Conservation (phyloP, 2,888 invertebrate genomes). For the Spilosoma lubricipeda region DNA sequence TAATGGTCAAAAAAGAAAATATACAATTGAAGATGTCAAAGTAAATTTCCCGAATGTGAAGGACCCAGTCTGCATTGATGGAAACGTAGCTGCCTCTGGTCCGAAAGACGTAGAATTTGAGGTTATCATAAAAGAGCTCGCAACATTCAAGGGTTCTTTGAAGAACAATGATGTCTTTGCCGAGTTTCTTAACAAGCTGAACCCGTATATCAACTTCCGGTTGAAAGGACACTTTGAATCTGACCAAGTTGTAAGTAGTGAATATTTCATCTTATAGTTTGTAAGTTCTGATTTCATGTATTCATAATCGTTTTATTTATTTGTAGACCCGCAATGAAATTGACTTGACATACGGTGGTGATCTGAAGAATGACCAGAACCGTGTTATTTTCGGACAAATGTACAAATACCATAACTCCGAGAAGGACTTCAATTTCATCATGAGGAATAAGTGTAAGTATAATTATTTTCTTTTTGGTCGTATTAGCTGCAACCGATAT, state of each 20-base stretch:
- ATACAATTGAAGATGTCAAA: slow-evolving; percentile 87
- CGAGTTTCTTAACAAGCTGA: slow-evolving; percentile 86
- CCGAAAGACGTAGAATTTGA: slow-evolving; percentile 77
- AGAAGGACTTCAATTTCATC: slow-evolving; percentile 78
- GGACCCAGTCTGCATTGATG: slow-evolving; percentile 81
- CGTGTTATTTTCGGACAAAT: slow-evolving; percentile 83
- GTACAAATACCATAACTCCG: slow-evolving; percentile 69
- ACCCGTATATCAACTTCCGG: slow-evolving; percentile 87
- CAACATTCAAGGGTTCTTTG: slow-evolving; percentile 80
- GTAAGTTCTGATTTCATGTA: background rate
- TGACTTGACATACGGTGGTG: slow-evolving; percentile 87
- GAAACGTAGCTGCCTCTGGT: slow-evolving; percentile 69
- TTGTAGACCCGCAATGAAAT: slow-evolving; percentile 79
- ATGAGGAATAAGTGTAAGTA: slow-evolving; percentile 83
- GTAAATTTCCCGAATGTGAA: slow-evolving; percentile 69
- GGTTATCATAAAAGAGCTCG: slow-evolving; percentile 79
- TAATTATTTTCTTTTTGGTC: background rate
- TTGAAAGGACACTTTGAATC: slow-evolving; percentile 85
- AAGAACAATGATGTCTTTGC: slow-evolving; percentile 77
- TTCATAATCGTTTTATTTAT: slow-evolving; percentile 3
- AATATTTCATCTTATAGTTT: background rate
- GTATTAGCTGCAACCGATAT: background rate
- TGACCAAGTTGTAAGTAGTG: slow-evolving; percentile 68
- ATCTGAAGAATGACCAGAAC: slow-evolving; percentile 83
- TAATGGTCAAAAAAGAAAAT: slow-evolving; percentile 79